Conservation (phyloP, 2,888 invertebrate species). For the Athalia rosae region DNA sequence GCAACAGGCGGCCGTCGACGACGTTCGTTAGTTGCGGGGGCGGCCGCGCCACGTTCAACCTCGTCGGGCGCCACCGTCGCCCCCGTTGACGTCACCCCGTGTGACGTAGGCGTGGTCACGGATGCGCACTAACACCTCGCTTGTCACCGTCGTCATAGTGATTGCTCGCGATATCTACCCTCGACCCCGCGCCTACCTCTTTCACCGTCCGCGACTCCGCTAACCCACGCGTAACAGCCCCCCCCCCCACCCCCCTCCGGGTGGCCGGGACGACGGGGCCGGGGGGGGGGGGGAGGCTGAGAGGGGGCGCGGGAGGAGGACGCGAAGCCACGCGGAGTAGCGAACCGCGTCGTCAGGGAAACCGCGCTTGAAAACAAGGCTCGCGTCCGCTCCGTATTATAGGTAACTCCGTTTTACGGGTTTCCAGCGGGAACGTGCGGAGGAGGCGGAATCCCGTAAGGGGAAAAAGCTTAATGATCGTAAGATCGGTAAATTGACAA, state of each 20-base stretch:
- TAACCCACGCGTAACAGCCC: constrained; percentile 42
- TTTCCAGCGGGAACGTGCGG: constrained; percentile 6
- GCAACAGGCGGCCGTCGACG: constrained; percentile 69
- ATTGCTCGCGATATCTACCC: constrained; percentile 59
- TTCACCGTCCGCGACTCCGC: constrained; percentile 52
- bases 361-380: constrained; percentile 63
- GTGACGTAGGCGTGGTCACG: constrained; percentile 74
- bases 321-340: constrained; percentile 45
- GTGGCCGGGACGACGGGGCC: constrained; percentile 21
- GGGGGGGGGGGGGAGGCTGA: constrained; percentile 19
- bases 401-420: constrained; percentile 5
- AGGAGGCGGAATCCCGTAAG: neutral
- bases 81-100: constrained; percentile 67
- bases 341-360: constrained; percentile 61
- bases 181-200: constrained; percentile 45
- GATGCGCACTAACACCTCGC: constrained; percentile 73
- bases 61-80: constrained; percentile 62
- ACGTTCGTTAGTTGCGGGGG: constrained; percentile 51
- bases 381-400: constrained; percentile 34
- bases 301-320: constrained; percentile 19
- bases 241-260: constrained; percentile 31
- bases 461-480: too few species aligned
- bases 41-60: constrained; percentile 62
- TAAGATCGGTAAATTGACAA: too few species aligned
- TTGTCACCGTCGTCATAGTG: constrained; percentile 71